Evolutionary conservation across 1,140 invertebrate species (phyloP).

Genomic region (Eufriesea mexicana): DNA sequence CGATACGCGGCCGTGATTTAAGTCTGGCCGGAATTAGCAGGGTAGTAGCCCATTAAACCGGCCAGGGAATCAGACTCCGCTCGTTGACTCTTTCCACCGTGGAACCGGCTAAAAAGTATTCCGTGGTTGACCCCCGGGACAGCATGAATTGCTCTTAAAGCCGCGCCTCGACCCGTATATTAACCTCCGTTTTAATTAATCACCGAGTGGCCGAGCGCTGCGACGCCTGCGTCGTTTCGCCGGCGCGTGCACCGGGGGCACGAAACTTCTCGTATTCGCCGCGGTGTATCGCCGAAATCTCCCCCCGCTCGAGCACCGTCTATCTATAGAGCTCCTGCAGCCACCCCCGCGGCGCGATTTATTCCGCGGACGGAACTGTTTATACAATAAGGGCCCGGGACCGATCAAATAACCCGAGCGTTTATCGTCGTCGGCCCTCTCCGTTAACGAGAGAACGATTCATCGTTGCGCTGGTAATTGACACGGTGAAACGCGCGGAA

Average conservation of each 20-base stretch:
- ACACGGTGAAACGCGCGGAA: constrained; percentile 29
- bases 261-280: background rate
- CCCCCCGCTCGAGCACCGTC: background rate
- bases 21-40: constrained; percentile 31
- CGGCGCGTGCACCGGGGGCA: background rate
- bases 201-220: constrained; percentile 43
- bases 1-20: constrained; percentile 33
- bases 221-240: constrained; percentile 6
- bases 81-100: constrained; percentile 26
- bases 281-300: background rate
- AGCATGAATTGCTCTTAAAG: constrained; percentile 65
- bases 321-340: too few relatives aligned
- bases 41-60: constrained; percentile 24
- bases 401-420: constrained; percentile 38
- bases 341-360: background rate
- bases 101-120: constrained; percentile 48
- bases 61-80: background rate
- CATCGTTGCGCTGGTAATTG: constrained; percentile 37
- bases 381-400: constrained; percentile 18
- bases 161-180: constrained; percentile 66
- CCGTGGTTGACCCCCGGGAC: constrained; percentile 59
- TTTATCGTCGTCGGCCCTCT: constrained; percentile 12
- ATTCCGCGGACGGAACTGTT: constrained; percentile 24
- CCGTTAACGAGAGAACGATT: constrained; percentile 34
- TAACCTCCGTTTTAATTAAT: constrained; percentile 73